Conservation (phyloP, 1,140 invertebrate species). For the Saxidomus purpurata region DNA sequence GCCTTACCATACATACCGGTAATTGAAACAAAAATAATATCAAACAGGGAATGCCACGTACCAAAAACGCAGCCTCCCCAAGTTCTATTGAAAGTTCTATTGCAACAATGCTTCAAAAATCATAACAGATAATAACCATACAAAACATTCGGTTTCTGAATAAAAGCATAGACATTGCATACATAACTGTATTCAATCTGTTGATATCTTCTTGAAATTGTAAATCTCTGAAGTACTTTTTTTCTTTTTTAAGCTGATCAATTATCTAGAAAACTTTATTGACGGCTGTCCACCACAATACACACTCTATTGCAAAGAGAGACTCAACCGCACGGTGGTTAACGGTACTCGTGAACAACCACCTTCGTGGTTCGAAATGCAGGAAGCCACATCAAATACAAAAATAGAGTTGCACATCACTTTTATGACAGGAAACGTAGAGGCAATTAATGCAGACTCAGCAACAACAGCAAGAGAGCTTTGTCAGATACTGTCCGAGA, state of each 20-base stretch:
- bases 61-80: too few species aligned
- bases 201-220: too few species aligned
- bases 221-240: too few species aligned
- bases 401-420: conserved; percentile 99
- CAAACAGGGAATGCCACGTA: too few species aligned
- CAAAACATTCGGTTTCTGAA: too few species aligned
- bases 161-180: too few species aligned
- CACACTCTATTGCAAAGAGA: conserved; percentile 98
- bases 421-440: conserved; percentile 99
- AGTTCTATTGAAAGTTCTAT: too few species aligned
- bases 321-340: conserved; percentile 97
- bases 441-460: conserved; percentile 98
- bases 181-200: too few species aligned
- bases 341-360: conserved; percentile 99
- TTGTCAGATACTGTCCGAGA: conserved; percentile 98
- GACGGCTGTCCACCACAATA: conserved; percentile 93
- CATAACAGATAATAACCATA: too few species aligned
- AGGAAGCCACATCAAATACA: conserved; percentile 98
- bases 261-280: conserved; percentile 88
- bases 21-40: too few species aligned
- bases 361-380: conserved; percentile 98
- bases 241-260: conserved; percentile 85
- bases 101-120: too few species aligned
- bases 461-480: conserved; percentile 99
- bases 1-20: too few species aligned